Evolutionary conservation across 2,888 invertebrate species (phyloP), one percentile per base, ranked within the genome.

Genomic region (Nebria brevicollis): DNA sequence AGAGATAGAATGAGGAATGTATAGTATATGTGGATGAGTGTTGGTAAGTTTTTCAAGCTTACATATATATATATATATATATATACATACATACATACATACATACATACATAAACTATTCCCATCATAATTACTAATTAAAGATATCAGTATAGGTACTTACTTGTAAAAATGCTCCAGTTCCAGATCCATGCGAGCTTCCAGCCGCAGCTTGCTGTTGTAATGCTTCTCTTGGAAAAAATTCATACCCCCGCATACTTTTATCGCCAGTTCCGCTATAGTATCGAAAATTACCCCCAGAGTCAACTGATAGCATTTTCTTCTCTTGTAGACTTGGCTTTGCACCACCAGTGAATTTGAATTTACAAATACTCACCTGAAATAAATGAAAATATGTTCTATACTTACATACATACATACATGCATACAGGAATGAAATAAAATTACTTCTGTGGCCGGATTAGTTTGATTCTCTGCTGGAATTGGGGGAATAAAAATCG

Each of bases 271-370:
- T 95, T 0, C 96, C 95, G 85, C 95, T 95, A 89, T 96, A 97
- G 86, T 96, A 97, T 41, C 89, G 86, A 77, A 97, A 96, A 86
- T 96, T 96, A 0, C 97, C 97, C 1, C 96, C 96, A 0, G 96
- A 94, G 87, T 97, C 97, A 0, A 97, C 96, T 0, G 96, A 96
- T 0, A 97, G 91, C 93, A 96, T 96, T 88, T 97, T 97, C 89
- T 97, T 97, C 86, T 97, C 97, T 87, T 97, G 96, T 74, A 97
- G 87, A 82, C 94, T 94, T 0, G 97, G 97, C 84, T 96, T 96
- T 0, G 96, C 95, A 0, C 97, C 97, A 0, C 97, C 97, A 0
- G 96, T 97, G 87, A 97, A 97, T 87, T 97, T 97, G 87, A 97
- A 97, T 88, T 97, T 97, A 88, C 97, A 97, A 86, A 97, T 97